Base-by-base conservation (phyloP, 1,140 invertebrate species). In the Saccostrea echinata region DNA sequence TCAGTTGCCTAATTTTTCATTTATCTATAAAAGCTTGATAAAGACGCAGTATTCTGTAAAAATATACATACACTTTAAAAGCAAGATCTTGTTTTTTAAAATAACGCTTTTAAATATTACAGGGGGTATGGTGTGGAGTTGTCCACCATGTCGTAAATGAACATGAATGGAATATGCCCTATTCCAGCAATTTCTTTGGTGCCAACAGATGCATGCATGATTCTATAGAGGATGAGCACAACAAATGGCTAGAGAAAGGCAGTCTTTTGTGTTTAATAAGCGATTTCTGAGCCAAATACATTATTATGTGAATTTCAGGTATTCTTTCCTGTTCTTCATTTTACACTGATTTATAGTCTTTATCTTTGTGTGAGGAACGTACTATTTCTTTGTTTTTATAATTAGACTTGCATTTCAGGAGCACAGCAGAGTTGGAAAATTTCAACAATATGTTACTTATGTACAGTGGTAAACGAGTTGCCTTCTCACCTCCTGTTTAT, bases 291-390 rank as follows among this genome's bases (percentile, higher is more conserved):
- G 84, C 21, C 53, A 88, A 13, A 76, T 88, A 30, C 82, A 35
- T 9, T 55, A 88, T 43, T 88, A 84, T 55, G n/a, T 76, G 12
- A 88, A 88, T 43, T 84, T 53, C 35, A 83, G 86, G 86, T 88
- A 84, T 21, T 64, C 57, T 64, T 27, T 43, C 43, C 43, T 43
- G 6, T 43, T 43, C 43, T 43, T 43, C n/a, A 43, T 43, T 43
- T 43, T 43, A 43, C 9, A 13, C 35, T 52, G 33, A 43, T 57
- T 57, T 30, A 16, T 84, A 21, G 30, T 43, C 16, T 27, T 21
- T n/a, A 16, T 84, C 24, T 43, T 27, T 68, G 13, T 30, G 8
- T 11, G n/a, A 43, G 43, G 8, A 21, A 52, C 16, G 13, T 33
- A 12, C 18, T 68, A 27, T 35, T 21, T 53, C 9, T 71, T 86